Base-by-base conservation (phyloP, 35 echinoderm and acorn worm genomes). In the Apostichopus parvimensis region DNA sequence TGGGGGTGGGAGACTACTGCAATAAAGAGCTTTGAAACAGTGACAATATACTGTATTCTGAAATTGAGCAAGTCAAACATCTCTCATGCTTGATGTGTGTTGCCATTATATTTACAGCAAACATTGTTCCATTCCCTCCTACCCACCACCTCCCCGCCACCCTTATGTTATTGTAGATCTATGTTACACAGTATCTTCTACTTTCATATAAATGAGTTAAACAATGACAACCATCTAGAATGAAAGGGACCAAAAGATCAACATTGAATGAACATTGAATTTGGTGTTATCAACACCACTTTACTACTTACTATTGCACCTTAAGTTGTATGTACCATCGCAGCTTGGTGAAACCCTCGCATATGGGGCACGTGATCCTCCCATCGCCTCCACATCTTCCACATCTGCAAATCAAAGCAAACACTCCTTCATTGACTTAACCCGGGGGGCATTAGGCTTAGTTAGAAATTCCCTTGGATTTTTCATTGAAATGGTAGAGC, bases 261-360 rank as follows among this genome's bases (percentile, higher is more conserved):
- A 68, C 64, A 68, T 11, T 68, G 9, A 68, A 68, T 18, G 18
- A 68, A 11, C 11, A 68, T 15, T 12, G 6, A 66, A 68, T 78
- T 18, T 15, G 8, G 87, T 56, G 20, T 4, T 22, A 75, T 20
- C 24, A n/a, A 75, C 14, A 22, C 15, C 2, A 75, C 17, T 75
- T 45, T 80, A 9, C 12, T 77, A 95, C 95, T 95, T 93, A 96
- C 95, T 86, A 96, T 9, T 91, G 82, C 24, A 96, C 92, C 6
- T 61, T 66, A 6, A 96, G 89, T 56, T 92, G 61, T 28, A 96
- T 96, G 28, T 94, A 96, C 64, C 89, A 93, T 60, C 95, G 68
- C 1, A 96, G 92, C 9, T 55, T 17, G 14, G 80, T 12, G 56
- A 17, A 92, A 15, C 95, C 95, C 77, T 79, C 58, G 82, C 95